Conservation (phyloP, 2,113 vertebrate species). For the Dunckerocampus dactyliophorus region DNA sequence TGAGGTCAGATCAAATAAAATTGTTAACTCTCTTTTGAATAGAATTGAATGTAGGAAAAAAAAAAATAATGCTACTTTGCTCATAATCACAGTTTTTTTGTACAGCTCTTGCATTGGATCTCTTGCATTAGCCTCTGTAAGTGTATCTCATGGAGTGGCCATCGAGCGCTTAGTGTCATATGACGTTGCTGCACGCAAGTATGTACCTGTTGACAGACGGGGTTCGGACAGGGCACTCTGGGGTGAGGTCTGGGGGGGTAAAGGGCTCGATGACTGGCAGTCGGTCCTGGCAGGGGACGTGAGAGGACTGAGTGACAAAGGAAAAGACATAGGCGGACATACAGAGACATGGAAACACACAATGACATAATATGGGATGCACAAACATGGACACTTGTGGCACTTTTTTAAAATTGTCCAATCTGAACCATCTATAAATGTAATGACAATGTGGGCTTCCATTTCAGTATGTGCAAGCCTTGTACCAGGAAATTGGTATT, state of each 20-base stretch:
- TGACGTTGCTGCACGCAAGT: not conserved
- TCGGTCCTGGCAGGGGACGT: conserved; percentile 54
- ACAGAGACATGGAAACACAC: conserved; percentile 16
- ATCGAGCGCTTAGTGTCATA: not conserved
- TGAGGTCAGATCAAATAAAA: too few species aligned
- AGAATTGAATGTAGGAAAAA: too few species aligned
- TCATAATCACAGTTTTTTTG: too few species aligned
- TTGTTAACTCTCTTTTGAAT: too few species aligned
- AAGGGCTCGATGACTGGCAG: conserved; percentile 58
- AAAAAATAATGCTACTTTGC: too few species aligned
- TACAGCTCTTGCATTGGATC: too few species aligned
- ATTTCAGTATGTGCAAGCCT: too few species aligned
- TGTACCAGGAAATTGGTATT: too few species aligned
- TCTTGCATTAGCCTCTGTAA: not conserved
- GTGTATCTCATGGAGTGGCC: not conserved
- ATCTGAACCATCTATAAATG: not conserved
- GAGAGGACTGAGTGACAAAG: conserved; percentile 27
- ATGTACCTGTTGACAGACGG: conserved; percentile 58
- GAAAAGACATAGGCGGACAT: conserved; percentile 20
- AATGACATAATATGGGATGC: not conserved
- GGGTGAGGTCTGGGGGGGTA: conserved; percentile 61
- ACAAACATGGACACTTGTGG: conserved; percentile 1
- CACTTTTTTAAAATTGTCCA: not conserved
- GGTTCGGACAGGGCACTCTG: conserved; percentile 63
- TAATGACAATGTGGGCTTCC: too few species aligned